phyloP scores from a whole-genome alignment of 2,888 invertebrate species.

The Apeira syringaria region DNA sequence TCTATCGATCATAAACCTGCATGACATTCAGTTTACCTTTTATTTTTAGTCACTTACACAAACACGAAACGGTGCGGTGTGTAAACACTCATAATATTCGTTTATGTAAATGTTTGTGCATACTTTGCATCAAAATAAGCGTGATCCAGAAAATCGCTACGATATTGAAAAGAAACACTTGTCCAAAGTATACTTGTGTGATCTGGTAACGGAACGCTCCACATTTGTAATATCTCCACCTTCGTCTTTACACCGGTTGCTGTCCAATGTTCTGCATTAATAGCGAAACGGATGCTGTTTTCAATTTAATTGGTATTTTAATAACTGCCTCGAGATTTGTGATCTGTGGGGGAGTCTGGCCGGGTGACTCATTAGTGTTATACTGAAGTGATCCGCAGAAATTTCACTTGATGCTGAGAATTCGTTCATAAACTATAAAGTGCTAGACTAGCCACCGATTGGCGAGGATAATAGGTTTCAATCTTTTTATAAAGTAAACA shows the following conservation, averaged over 20 bases:
- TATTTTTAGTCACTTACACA: slow-evolving; percentile 9
- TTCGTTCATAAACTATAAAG: slow-evolving; percentile 23
- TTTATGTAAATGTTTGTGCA: slow-evolving; percentile 8
- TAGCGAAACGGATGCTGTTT: slow-evolving; percentile 45
- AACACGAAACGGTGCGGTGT: slow-evolving; percentile 6
- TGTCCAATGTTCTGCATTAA: slow-evolving; percentile 30
- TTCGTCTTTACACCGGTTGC: slow-evolving; percentile 4
- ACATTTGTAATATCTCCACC: slow-evolving; percentile 17
- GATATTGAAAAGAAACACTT: slow-evolving; percentile 22
- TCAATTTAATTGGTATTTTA: slow-evolving; percentile 59
- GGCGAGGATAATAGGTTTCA: slow-evolving; percentile 11
- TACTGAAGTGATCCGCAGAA: slow-evolving; percentile 54
- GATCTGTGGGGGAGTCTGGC: slow-evolving; percentile 40
- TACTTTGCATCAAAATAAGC: slow-evolving; percentile 11
- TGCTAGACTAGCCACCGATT: slow-evolving; percentile 8
- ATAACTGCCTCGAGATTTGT: slow-evolving; percentile 41
- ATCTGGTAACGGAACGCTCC: slow-evolving; percentile 27
- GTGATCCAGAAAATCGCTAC: slow-evolving; percentile 11
- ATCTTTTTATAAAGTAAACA: slow-evolving; percentile 6
- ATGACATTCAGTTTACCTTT: slow-evolving; percentile 18
- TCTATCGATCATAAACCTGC: slow-evolving; percentile 42
- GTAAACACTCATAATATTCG: slow-evolving; percentile 1
- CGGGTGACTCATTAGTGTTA: slow-evolving; percentile 59
- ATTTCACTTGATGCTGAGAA: slow-evolving; percentile 62
- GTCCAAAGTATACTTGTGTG: slow-evolving; percentile 23